phyloP scores from a whole-genome alignment of 2,888 invertebrate species.

The Scaptomyza caliginosa region DNA sequence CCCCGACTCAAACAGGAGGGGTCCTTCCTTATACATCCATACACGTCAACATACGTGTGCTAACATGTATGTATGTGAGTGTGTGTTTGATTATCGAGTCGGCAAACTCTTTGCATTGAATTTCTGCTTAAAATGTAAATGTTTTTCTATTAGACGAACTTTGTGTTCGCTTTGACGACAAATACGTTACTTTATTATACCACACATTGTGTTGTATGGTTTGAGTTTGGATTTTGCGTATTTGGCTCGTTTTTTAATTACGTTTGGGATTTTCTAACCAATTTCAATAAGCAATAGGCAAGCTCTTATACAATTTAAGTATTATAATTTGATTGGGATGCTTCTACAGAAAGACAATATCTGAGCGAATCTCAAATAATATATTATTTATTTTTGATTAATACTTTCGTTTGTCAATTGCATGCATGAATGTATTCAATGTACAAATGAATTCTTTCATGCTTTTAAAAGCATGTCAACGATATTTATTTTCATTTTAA shows the following conservation, averaged over 20 bases:
- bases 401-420: not conserved
- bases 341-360: not conserved
- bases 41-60: not conserved
- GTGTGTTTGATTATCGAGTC: conserved; percentile 32
- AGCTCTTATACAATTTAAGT: not conserved
- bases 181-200: conserved; percentile 11
- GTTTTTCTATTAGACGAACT: conserved; percentile 57
- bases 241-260: conserved; percentile 7
- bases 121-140: conserved; percentile 66
- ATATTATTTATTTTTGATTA: not conserved
- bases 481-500: conserved; percentile 31
- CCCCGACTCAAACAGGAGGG: conserved; percentile 36
- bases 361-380: not conserved
- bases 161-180: conserved; percentile 17
- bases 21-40: conserved; percentile 13
- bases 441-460: not conserved
- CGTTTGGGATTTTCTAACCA: not conserved
- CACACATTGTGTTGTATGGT: conserved; percentile 20
- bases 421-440: not conserved
- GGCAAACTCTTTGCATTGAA: conserved; percentile 56
- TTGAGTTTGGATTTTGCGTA: conserved; percentile 6
- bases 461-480: not conserved
- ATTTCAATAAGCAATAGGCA: not conserved
- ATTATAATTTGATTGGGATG: not conserved
- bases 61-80: not conserved